These are phyloP conservation scores for Latrodectus geometricus DNA, from an alignment of 1,140 invertebrate species.

Conservation along the genomic window DNA sequence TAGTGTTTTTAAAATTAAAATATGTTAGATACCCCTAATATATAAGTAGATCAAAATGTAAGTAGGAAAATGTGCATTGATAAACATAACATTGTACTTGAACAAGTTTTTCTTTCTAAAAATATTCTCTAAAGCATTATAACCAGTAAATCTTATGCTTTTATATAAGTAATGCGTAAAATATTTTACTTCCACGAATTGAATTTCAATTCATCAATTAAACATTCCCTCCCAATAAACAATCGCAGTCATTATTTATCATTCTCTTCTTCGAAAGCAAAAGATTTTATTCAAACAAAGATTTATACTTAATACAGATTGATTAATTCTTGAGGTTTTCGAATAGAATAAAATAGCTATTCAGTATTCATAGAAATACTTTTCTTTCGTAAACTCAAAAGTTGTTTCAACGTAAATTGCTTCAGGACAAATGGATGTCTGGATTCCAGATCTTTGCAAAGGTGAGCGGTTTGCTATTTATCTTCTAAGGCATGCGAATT, in stretches of 20 bases:
- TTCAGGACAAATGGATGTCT: slow-evolving; percentile 29
- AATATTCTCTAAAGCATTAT: too few species aligned
- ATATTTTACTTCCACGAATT: background rate
- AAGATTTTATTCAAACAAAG: background rate
- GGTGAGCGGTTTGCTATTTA: slow-evolving; percentile 48
- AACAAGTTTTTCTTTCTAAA: too few species aligned
- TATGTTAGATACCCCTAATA: too few species aligned
- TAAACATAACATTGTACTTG: too few species aligned
- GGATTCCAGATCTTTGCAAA: slow-evolving; percentile 10
- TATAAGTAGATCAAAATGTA: too few species aligned
- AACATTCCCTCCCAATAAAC: background rate
- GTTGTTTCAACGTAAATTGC: slow-evolving; percentile 1
- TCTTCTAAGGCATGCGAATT: slow-evolving; percentile 16
- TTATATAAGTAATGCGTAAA: too few species aligned
- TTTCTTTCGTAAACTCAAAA: slow-evolving; percentile 6
- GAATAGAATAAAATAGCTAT: slow-evolving; percentile 37
- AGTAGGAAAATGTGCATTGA: too few species aligned
- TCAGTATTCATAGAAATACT: slow-evolving; percentile 39
- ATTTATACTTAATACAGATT: background rate
- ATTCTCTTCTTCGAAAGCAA: background rate
- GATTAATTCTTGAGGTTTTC: slow-evolving; percentile 35
- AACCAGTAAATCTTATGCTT: too few species aligned
- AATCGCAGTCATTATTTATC: background rate
- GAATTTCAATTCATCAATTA: background rate
- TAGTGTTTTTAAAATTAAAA: too few species aligned